Evolutionary conservation across 2,113 vertebrate species (phyloP).

Genomic region (Coreoperca whiteheadi): DNA sequence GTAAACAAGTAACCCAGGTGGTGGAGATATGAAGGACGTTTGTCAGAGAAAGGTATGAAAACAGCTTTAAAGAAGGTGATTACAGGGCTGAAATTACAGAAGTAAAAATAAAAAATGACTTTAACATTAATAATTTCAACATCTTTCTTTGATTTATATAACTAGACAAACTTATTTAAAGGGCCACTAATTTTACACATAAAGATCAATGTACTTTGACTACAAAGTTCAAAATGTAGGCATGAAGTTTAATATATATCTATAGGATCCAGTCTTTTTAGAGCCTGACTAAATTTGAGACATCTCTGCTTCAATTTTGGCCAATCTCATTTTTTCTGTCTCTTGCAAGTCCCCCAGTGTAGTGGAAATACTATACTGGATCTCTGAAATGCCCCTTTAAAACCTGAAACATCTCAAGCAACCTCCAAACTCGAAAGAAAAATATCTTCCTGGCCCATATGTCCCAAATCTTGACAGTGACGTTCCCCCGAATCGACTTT

Average conservation of each 20-base stretch:
- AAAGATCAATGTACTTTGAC: not conserved
- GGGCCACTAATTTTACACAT: not conserved
- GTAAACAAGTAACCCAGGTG: conserved; percentile 26
- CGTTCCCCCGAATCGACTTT: not conserved
- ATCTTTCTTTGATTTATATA: conserved; percentile 3
- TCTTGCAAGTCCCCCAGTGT: not conserved
- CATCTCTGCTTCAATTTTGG: not conserved
- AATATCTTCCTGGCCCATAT: not conserved
- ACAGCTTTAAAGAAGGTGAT: conserved; percentile 26
- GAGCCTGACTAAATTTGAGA: not conserved
- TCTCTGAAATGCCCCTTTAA: not conserved
- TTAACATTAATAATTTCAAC: not conserved
- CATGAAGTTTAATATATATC: no score
- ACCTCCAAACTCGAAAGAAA: not conserved
- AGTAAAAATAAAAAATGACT: not conserved
- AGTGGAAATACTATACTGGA: not conserved
- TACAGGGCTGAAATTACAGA: conserved; percentile 17
- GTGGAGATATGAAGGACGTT: not conserved
- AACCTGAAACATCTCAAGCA: not conserved
- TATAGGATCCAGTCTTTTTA: not conserved
- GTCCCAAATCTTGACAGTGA: not conserved
- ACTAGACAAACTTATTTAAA: not conserved
- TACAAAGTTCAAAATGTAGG: no score
- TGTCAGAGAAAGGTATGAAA: not conserved
- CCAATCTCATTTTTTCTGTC: not conserved